Conservation (phyloP, 1,140 invertebrate species). For the Goniozus legneri region DNA sequence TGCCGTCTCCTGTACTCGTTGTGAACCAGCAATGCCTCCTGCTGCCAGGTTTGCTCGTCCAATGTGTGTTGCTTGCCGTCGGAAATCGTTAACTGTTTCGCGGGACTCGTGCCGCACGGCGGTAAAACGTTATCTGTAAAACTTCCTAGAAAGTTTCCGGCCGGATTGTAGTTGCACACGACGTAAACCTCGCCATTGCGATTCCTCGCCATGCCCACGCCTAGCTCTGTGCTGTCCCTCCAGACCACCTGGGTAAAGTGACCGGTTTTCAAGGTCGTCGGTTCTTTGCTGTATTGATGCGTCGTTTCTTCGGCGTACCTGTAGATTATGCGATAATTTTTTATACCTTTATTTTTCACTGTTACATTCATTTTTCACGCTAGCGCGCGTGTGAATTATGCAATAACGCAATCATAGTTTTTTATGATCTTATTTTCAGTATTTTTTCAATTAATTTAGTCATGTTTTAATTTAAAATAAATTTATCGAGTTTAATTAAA, state of each 20-base stretch:
- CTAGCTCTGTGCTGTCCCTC: slow-evolving; percentile 72
- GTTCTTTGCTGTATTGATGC: slow-evolving; percentile 62
- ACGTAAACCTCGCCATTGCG: slow-evolving; percentile 73
- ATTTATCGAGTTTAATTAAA: neutral
- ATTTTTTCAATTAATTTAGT: no score
- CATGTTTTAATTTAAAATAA: neutral
- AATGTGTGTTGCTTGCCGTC: slow-evolving; percentile 21
- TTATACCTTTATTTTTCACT: neutral
- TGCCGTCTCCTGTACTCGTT: slow-evolving; percentile 77
- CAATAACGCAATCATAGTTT: no score
- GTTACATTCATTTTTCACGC: neutral
- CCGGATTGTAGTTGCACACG: slow-evolving; percentile 82
- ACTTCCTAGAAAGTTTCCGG: slow-evolving; percentile 79
- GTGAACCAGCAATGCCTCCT: slow-evolving; percentile 67
- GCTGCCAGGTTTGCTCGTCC: slow-evolving; percentile 56
- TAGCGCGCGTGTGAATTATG: neutral
- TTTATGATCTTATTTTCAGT: no score
- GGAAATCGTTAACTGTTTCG: slow-evolving; percentile 22
- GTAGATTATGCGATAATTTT: slow-evolving; percentile 1
- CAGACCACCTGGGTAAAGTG: slow-evolving; percentile 77
- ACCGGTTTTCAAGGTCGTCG: slow-evolving; percentile 64
- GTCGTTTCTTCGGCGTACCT: slow-evolving; percentile 48
- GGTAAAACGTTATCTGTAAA: slow-evolving; percentile 73
- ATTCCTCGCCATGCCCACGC: slow-evolving; percentile 70
- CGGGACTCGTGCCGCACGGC: slow-evolving; percentile 47